Evolutionary conservation across 2,113 vertebrate genomes (phyloP).

Genomic region (Columba livia): DNA sequence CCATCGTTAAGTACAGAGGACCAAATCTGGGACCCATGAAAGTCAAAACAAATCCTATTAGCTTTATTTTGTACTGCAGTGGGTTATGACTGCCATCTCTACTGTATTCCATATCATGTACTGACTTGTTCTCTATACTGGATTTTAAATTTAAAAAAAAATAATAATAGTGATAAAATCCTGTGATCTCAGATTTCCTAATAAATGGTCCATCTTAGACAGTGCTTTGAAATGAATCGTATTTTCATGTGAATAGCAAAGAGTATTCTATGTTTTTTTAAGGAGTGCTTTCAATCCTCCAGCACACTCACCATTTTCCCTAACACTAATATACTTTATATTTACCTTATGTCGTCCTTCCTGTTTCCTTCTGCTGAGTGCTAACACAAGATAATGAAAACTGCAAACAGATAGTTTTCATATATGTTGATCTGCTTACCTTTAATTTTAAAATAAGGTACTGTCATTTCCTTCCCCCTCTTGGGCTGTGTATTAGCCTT

Average conservation of each 20-base stretch:
- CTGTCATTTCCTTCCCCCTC: background rate
- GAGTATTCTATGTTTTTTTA: background rate
- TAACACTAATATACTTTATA: background rate
- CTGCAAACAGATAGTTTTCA: background rate
- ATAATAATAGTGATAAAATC: background rate
- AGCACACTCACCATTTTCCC: background rate
- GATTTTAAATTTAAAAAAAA: background rate
- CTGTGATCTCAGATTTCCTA: background rate
- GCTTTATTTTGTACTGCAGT: background rate
- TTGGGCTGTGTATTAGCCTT: background rate
- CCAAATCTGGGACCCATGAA: background rate
- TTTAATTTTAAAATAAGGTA: slow-evolving; percentile 43
- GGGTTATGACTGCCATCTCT: background rate
- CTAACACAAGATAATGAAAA: background rate
- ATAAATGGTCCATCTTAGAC: background rate
- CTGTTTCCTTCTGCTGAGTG: background rate
- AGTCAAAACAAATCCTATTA: background rate
- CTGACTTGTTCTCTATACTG: background rate
- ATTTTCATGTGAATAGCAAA: background rate
- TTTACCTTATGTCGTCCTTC: background rate
- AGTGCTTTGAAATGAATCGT: background rate
- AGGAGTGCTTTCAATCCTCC: background rate
- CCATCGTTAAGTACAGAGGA: background rate
- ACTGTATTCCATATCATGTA: background rate
- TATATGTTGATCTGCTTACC: slow-evolving; percentile 17